These are phyloP conservation scores for Anisognathus igniventris DNA, from an alignment of 2,797 vertebrate species.

Conservation along the genomic window DNA sequence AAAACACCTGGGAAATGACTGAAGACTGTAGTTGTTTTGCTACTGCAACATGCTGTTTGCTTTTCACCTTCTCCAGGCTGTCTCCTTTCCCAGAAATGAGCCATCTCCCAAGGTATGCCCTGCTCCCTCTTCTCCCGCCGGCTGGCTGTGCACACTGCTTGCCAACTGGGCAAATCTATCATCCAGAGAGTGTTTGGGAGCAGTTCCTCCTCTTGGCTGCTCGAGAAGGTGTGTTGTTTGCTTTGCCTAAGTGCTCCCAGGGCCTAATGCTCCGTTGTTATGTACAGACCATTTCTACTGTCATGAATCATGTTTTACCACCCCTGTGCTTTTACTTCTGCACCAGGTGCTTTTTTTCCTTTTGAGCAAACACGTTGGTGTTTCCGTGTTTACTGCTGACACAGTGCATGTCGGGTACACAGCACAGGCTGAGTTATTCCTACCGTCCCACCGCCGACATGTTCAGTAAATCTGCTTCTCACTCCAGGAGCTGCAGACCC, in stretches of 20 bases:
- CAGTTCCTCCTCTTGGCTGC: conserved; percentile 68
- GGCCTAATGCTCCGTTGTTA: conserved; percentile 76
- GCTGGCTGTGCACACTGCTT: not conserved
- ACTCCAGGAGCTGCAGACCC: not conserved
- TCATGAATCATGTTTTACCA: conserved; percentile 59
- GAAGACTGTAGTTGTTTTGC: not conserved
- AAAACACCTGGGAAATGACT: not conserved
- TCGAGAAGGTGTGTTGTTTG: conserved; percentile 82
- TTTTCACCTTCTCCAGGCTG: not conserved
- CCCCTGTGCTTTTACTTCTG: conserved; percentile 14
- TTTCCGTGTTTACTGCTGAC: conserved; percentile 24
- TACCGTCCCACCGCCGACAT: rapidly evolving
- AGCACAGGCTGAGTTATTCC: not conserved
- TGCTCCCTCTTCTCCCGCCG: not conserved
- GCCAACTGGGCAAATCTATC: not conserved
- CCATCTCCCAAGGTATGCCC: not conserved
- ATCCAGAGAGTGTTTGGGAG: not conserved
- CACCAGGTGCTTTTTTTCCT: not conserved
- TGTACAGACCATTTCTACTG: conserved; percentile 72
- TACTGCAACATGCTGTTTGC: not conserved
- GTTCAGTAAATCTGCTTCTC: not conserved
- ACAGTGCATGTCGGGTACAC: not conserved
- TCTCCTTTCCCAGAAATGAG: not conserved
- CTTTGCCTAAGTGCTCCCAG: conserved; percentile 74
- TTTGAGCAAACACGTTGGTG: conserved; percentile 8